phyloP scores from a whole-genome alignment of 2,888 invertebrate species.

The Acanthosoma haemorrhoidale region DNA sequence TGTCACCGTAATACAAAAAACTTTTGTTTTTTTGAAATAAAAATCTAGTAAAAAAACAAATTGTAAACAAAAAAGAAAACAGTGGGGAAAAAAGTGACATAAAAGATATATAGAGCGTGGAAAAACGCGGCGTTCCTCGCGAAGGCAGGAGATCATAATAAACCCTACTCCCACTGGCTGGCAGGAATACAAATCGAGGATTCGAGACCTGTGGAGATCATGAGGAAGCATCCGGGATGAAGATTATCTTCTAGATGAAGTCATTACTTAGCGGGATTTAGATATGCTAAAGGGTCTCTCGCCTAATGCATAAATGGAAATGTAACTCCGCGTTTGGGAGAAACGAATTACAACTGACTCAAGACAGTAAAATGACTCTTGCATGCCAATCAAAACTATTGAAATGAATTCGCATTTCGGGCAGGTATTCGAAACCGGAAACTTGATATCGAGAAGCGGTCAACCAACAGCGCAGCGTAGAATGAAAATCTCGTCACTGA shows the following conservation, averaged over 20 bases:
- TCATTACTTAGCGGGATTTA: neutral
- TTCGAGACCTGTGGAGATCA: neutral
- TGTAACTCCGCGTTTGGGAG: no score
- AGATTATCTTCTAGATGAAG: neutral
- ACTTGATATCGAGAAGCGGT: no score
- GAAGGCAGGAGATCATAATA: neutral
- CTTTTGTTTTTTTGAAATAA: neutral
- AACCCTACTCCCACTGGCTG: neutral
- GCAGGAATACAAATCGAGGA: neutral
- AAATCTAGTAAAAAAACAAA: neutral
- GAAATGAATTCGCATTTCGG: no score
- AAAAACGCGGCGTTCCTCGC: neutral
- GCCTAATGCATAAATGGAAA: neutral
- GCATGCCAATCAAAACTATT: no score
- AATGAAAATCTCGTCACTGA: no score
- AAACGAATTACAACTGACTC: no score
- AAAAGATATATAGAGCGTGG: neutral
- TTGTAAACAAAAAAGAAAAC: neutral
- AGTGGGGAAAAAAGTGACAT: neutral
- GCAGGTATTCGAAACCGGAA: no score
- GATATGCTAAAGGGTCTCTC: no score
- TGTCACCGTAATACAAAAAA: neutral
- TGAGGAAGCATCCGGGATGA: neutral
- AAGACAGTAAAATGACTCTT: no score
- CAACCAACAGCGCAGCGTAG: no score